phyloP scores from a whole-genome alignment of 23 tunicate genomes.

The Aplidium turbinatum region DNA sequence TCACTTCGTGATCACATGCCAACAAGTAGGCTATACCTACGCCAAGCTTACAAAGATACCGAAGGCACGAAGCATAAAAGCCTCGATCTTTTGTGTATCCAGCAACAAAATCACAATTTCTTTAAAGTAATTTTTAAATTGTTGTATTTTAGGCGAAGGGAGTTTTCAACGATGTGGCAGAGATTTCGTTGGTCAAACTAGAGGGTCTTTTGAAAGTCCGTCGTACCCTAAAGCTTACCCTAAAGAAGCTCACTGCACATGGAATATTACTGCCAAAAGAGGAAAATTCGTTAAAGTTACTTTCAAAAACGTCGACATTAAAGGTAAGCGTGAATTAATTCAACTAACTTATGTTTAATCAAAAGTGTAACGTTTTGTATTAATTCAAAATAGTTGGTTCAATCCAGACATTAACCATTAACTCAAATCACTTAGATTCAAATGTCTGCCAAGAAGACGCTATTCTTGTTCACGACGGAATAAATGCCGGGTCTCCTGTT shows the following conservation, averaged over 20 bases:
- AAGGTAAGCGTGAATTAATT: slow-evolving; percentile 38
- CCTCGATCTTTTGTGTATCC: too few relatives aligned
- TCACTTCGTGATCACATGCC: too few relatives aligned
- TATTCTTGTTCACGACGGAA: slow-evolving; percentile 81
- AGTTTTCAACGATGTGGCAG: slow-evolving; percentile 87
- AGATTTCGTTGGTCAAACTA: slow-evolving; percentile 66
- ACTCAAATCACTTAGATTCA: slow-evolving; percentile 46
- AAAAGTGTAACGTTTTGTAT: neutral
- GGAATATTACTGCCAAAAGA: slow-evolving; percentile 81
- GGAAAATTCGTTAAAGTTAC: slow-evolving; percentile 64
- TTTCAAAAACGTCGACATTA: slow-evolving; percentile 57
- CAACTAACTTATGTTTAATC: neutral
- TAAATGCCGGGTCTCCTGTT: slow-evolving; percentile 58
- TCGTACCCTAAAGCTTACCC: slow-evolving; percentile 74
- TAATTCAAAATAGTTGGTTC: neutral
- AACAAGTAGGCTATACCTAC: too few relatives aligned
- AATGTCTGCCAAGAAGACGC: slow-evolving; percentile 87
- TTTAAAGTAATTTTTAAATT: too few relatives aligned
- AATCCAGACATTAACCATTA: neutral
- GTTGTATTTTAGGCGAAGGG: slow-evolving; percentile 13
- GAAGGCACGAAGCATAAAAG: too few relatives aligned
- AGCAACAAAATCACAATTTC: too few relatives aligned
- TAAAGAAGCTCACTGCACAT: slow-evolving; percentile 86
- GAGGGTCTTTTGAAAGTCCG: slow-evolving; percentile 82
- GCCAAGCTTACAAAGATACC: too few relatives aligned